phyloP scores from a whole-genome alignment of 2,888 invertebrate genomes.

The Nemurella pictetii region DNA sequence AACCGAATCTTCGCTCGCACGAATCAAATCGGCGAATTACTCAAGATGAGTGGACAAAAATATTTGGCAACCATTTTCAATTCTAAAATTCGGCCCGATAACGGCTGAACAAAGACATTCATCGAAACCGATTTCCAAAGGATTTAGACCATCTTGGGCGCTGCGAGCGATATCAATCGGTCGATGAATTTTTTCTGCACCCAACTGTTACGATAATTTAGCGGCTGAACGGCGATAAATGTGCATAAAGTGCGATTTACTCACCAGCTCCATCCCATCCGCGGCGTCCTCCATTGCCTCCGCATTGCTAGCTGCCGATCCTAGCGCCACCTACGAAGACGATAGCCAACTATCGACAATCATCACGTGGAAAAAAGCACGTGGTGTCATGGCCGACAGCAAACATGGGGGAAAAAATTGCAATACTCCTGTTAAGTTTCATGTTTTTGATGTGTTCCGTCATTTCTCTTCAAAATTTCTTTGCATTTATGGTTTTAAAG shows the following conservation, averaged over 20 bases:
- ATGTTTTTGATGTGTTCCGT: no score
- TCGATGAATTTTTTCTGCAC: background rate
- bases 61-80: background rate
- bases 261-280: slow-evolving; percentile 35
- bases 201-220: background rate
- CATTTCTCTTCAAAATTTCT: no score
- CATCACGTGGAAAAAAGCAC: background rate
- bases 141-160: background rate
- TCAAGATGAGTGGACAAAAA: background rate
- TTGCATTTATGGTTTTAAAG: no score
- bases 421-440: no score
- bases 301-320: slow-evolving; percentile 34
- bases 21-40: background rate
- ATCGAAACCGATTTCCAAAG: background rate
- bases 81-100: background rate
- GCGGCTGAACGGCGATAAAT: background rate
- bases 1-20: background rate
- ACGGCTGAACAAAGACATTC: background rate
- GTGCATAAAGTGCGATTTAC: slow-evolving; percentile 19
- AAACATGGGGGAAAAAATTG: no score
- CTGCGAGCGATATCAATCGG: background rate
- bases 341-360: background rate
- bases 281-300: slow-evolving; percentile 35
- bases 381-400: background rate
- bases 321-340: background rate